Base-by-base conservation (phyloP, 1,140 invertebrate species). In the Thaumetopoea pityocampa region DNA sequence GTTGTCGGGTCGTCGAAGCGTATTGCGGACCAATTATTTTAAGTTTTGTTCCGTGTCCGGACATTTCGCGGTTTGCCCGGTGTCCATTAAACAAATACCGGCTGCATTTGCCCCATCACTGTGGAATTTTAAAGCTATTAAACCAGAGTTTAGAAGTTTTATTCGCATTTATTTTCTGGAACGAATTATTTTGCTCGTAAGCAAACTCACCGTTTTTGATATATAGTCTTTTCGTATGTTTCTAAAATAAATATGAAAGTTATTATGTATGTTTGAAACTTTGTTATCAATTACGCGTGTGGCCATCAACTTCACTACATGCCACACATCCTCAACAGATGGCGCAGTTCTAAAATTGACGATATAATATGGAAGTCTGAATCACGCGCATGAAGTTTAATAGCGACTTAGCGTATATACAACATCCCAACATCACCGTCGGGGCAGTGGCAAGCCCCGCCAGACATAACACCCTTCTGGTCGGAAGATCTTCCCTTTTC, bases 21-120 rank as follows among this genome's bases (percentile, higher is more conserved):
- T 68, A 68, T 63, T 60, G 56, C 56, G 68, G 51, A 65, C 61
- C 73, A 82, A 82, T 82, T 82, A 82, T 78, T 82, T 82, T 80
- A 82, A 82, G 76, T 82, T 82, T 82, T 57, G 73, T 80, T 80
- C 63, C 76, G 63, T 80, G 78, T 82, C 67, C 70, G 64, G 53
- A 49, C 68, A 69, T 68, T 74, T 65, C 68, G 76, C 72, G 76
- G 76, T 74, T 74, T 67, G 53, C 51, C 62, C 62, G 52, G n/a
- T 63, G 66, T 65, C 71, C 69, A 76, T 73, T 73, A 73, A 71
- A 68, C 62, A 53, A 64, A 67, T 52, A 44, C 58, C 32, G 22
- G 14, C 44, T 35, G 28, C 23, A 42, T 51, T 43, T 54, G 56
- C 49, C 56, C n/a, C 50, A 43, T 38, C 45, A 27, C 30, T 49